Percentiles rank a stretch among this genome's conserved stretches.
Evolutionary conservation across 2,888 invertebrate species (phyloP).

Genomic region (Ophion slaviceki): DNA sequence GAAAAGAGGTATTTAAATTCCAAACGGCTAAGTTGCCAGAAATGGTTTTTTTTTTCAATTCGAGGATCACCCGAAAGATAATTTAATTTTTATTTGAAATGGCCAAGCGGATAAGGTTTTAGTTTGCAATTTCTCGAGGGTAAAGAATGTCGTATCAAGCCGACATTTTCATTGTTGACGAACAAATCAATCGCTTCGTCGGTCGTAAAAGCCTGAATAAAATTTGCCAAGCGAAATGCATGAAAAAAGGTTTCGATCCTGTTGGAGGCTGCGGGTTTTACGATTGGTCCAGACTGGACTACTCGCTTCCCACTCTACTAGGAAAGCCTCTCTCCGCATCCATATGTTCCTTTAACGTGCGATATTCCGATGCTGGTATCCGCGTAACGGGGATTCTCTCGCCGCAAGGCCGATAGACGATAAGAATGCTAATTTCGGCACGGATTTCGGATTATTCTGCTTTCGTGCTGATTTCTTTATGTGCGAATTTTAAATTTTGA

Average conservation of each 20-base stretch:
- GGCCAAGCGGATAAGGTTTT: not conserved
- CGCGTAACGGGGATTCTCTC: conserved; percentile 57
- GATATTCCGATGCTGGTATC: conserved; percentile 21
- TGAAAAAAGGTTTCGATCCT: not conserved
- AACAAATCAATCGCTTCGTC: not conserved
- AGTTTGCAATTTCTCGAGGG: not conserved
- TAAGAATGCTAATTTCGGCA: conserved; percentile 66
- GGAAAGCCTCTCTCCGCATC: not conserved
- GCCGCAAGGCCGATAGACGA: conserved; percentile 60
- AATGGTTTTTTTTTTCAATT: not conserved
- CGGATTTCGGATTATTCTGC: conserved; percentile 50
- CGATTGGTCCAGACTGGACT: not conserved
- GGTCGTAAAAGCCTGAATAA: not conserved
- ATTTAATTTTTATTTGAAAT: not conserved
- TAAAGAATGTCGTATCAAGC: not conserved
- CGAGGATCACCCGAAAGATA: not conserved
- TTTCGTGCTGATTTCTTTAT: conserved; percentile 27
- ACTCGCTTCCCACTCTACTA: not conserved
- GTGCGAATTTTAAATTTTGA: conserved; percentile 20
- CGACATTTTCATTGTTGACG: not conserved
- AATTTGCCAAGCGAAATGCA: not conserved
- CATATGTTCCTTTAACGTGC: conserved; percentile 21
- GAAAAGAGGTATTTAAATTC: not conserved
- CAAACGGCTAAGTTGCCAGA: not conserved
- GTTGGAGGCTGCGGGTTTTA: not conserved